phyloP scores from a whole-genome alignment of 2,888 invertebrate species.

The Lycophotia porphyrea region DNA sequence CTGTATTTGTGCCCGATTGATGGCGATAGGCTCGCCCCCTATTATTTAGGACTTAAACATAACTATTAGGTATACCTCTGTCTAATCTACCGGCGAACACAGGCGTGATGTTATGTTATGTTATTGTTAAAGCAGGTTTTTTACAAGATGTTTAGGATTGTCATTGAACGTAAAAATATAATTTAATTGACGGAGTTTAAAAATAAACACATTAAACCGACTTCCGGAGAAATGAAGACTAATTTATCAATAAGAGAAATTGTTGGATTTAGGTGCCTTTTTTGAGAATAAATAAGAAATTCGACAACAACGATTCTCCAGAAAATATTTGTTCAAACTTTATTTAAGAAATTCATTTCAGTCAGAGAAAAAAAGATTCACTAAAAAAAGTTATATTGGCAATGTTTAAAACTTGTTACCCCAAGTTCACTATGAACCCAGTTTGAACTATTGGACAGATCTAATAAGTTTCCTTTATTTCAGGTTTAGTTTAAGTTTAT shows the following conservation, averaged over 20 bases:
- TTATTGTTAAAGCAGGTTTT: neutral
- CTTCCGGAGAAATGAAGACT: neutral
- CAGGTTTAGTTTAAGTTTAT: neutral
- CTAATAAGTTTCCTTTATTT: slow-evolving; percentile 14
- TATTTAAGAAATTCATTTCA: slow-evolving; percentile 25
- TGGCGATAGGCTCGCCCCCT: too few relatives aligned
- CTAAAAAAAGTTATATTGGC: slow-evolving; percentile 43
- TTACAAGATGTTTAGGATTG: neutral
- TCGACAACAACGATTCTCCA: too few relatives aligned
- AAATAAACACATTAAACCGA: neutral
- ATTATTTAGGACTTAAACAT: too few relatives aligned
- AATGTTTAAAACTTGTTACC: slow-evolving; percentile 41
- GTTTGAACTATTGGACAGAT: slow-evolving; percentile 13
- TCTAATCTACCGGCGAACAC: too few relatives aligned
- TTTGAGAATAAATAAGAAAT: neutral
- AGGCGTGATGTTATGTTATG: too few relatives aligned
- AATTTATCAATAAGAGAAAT: neutral
- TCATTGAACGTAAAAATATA: neutral
- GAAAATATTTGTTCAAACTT: slow-evolving; percentile 20
- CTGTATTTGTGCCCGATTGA: too few relatives aligned
- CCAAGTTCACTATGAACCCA: slow-evolving; percentile 27
- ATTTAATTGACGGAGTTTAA: neutral
- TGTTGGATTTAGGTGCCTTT: neutral
- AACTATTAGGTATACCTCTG: too few relatives aligned
- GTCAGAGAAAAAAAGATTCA: slow-evolving; percentile 7